Conservation (phyloP, 2,888 invertebrate genomes). For the Gerris lacustris region DNA sequence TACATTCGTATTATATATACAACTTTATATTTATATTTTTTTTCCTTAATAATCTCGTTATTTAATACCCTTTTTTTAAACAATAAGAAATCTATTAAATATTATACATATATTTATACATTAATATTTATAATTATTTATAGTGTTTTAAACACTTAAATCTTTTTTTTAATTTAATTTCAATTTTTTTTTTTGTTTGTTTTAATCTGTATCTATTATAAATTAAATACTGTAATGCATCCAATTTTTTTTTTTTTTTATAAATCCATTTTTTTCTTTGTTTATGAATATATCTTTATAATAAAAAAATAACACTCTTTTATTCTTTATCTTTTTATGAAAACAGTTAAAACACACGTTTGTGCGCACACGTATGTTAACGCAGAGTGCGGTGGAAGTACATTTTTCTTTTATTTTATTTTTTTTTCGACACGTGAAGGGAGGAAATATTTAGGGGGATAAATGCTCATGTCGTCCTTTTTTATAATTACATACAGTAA, state of each 20-base stretch:
- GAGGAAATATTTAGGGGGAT: neutral
- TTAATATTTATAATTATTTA: slow-evolving; percentile 19
- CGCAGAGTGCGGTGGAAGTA: neutral
- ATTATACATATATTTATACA: slow-evolving; percentile 1
- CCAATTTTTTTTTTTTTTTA: neutral
- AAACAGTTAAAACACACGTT: neutral
- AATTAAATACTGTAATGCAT: slow-evolving; percentile 22
- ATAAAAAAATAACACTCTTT: slow-evolving; percentile 5
- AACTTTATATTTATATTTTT: neutral
- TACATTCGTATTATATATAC: neutral
- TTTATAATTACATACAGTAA: slow-evolving; percentile 3
- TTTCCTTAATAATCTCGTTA: neutral
- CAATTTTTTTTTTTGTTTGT: neutral
- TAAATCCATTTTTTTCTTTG: neutral
- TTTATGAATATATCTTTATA: too few relatives aligned
- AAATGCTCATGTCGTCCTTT: slow-evolving; percentile 6
- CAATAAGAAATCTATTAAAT: neutral
- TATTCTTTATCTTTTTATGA: neutral
- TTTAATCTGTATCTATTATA: slow-evolving; percentile 5
- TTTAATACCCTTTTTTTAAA: slow-evolving; percentile 1
- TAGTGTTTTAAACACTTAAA: slow-evolving; percentile 25
- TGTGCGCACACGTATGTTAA: neutral
- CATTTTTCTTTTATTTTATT: neutral
- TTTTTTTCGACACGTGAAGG: neutral
- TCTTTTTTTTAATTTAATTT: neutral